Evolutionary conservation across 2,113 vertebrate species (phyloP).

Genomic region (Pteronura brasiliensis): DNA sequence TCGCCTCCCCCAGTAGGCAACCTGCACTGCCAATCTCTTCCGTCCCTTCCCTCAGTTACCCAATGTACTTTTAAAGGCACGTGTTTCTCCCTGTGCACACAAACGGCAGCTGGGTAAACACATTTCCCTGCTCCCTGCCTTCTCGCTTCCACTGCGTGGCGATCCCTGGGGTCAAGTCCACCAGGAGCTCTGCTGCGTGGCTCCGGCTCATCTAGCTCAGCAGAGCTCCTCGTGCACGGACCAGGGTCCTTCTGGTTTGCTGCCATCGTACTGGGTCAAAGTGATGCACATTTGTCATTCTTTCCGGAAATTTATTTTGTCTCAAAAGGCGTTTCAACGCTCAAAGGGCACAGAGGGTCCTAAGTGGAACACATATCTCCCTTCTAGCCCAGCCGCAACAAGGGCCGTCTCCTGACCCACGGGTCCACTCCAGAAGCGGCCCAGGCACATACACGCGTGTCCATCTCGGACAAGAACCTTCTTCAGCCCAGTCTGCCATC

Average conservation of each 20-base stretch:
- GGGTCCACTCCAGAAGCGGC: not conserved
- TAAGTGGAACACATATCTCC: not conserved
- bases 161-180: not conserved
- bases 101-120: not conserved
- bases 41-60: not conserved
- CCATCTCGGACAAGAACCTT: accelerated
- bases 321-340: not conserved
- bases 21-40: no score
- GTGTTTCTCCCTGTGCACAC: not conserved
- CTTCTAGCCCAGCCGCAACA: accelerated
- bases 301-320: not conserved
- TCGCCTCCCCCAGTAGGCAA: no score
- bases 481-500: not conserved
- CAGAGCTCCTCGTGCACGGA: accelerated
- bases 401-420: accelerated
- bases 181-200: accelerated
- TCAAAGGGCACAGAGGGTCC: not conserved
- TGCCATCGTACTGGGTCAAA: not conserved
- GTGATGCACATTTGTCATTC: not conserved
- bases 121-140: not conserved
- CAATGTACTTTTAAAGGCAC: accelerated
- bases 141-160: not conserved
- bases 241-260: not conserved
- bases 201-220: accelerated
- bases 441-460: accelerated